Evolutionary conservation across 2,113 vertebrate species (phyloP), one percentile per base, ranked within the genome.

Genomic region (Muntiacus muntjak): DNA sequence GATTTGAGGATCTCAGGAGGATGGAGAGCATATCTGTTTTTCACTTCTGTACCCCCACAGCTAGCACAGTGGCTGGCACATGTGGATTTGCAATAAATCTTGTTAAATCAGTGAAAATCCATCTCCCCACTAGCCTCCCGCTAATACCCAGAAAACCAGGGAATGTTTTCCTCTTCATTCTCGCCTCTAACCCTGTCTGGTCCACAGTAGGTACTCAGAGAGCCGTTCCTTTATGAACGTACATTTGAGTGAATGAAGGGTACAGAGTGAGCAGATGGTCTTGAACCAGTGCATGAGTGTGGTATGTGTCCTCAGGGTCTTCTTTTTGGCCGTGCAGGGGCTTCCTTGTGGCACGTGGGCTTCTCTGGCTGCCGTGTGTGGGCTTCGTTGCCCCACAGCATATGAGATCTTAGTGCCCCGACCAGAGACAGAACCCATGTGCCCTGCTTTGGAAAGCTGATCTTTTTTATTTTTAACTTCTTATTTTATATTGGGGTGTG

Each of bases 281-380:
- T 3, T 55, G 17, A 67, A n/a, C 62, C 55, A 12, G 7, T 12
- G n/a, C 16, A 0, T n/a, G 23, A 45, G 30, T 64, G 67, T 28
- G 15, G 23, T 36, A 3, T 33, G 10, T 79, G 40, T 54, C 57
- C 83, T 21, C 7, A 16, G 28, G 3, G 13, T 50, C 71, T 21
- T 2, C 23, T 23, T 76, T 14, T 25, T 76, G 71, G 23, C 6
- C 1, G 0, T 25, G 23, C 40, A 3, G 40, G 40, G 40, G 11
- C 71, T 13, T 15, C 71, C 12, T 13, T 26, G 12, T 7, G 23
- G 40, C 71, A 43, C 3, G 0, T 2, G 40, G 36, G 12, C 71
- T 26, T 43, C 71, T 76, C 40, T 76, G 2, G 71, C 25, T 76
- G 71, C 21, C 36, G 2, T 26, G 21, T 76, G 71, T 43, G 71